These are phyloP conservation scores for Cheiracanthium punctorium DNA, from an alignment of 2,888 invertebrate genomes.

Conservation along the genomic window DNA sequence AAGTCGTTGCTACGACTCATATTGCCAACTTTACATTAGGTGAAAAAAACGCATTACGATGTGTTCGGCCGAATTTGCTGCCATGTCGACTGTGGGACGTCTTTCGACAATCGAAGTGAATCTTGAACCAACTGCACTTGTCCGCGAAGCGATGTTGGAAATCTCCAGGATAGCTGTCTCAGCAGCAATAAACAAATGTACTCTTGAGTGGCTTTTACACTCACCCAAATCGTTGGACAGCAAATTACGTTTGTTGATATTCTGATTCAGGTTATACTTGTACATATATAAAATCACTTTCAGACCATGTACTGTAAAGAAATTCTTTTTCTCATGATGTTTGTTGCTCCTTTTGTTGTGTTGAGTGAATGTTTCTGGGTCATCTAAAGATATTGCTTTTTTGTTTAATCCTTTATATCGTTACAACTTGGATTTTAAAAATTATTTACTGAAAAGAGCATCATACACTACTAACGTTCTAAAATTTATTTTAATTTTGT, in stretches of 20 bases:
- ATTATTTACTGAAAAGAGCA: too few relatives aligned
- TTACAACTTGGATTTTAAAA: too few relatives aligned
- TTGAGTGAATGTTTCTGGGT: too few relatives aligned
- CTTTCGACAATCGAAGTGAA: constrained; percentile 7
- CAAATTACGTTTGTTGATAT: constrained; percentile 52
- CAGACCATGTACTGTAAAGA: constrained; percentile 66
- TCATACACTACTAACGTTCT: too few relatives aligned
- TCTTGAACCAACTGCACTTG: neutral
- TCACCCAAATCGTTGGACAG: neutral
- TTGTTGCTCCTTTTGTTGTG: constrained; percentile 35
- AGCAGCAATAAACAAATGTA: constrained; percentile 14
- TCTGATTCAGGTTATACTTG: constrained; percentile 66
- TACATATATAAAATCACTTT: constrained; percentile 67
- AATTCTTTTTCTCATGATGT: constrained; percentile 65
- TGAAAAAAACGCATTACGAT: neutral
- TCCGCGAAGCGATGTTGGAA: neutral
- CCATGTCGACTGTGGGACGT: neutral
- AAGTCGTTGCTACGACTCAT: neutral
- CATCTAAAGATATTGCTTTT: too few relatives aligned
- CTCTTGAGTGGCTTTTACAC: neutral
- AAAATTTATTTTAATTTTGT: too few relatives aligned
- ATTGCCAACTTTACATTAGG: neutral
- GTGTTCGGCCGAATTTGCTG: neutral
- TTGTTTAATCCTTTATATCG: too few relatives aligned
- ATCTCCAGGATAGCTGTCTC: neutral